Conservation (phyloP, 1,140 invertebrate genomes). For the Drosophila nasuta region DNA sequence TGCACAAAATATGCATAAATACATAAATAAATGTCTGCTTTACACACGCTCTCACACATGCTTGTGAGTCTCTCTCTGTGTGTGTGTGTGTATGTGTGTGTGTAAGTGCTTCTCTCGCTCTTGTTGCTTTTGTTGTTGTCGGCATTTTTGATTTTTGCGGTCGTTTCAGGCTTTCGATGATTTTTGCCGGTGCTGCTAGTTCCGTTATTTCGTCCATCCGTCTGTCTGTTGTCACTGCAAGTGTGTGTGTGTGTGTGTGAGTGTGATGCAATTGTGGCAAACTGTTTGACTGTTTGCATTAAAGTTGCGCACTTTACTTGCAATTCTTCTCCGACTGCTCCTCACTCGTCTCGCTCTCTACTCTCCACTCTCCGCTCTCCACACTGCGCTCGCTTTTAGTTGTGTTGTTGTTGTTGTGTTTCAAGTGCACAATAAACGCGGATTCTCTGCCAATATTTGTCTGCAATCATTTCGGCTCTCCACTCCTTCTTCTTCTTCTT, state of each 20-base stretch:
- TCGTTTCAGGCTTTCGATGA: slow-evolving; percentile 60
- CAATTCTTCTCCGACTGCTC: not conserved
- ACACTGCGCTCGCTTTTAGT: slow-evolving; percentile 5
- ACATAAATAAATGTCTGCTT: slow-evolving; percentile 74
- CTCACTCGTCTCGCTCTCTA: too few species aligned
- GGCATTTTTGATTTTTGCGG: slow-evolving; percentile 65
- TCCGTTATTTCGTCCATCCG: slow-evolving; percentile 4
- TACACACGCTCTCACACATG: slow-evolving; percentile 11
- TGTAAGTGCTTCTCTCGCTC: not conserved
- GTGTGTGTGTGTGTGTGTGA: not conserved
- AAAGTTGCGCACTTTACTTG: slow-evolving; percentile 62
- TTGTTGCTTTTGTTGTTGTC: slow-evolving; percentile 7
- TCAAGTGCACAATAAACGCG: slow-evolving; percentile 79
- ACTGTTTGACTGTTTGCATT: slow-evolving; percentile 64
- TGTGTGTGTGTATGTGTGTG: slow-evolving; percentile 4
- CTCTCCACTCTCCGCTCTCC: not conserved
- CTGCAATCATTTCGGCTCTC: slow-evolving; percentile 78
- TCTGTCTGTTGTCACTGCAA: not conserved
- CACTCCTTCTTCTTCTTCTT: slow-evolving; percentile 38
- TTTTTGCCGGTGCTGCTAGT: slow-evolving; percentile 52
- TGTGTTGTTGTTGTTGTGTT: slow-evolving; percentile 32
- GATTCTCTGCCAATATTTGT: slow-evolving; percentile 78
- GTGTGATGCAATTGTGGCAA: slow-evolving; percentile 36
- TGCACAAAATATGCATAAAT: slow-evolving; percentile 78
- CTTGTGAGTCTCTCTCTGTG: too few species aligned